Base-by-base conservation (phyloP, 2,797 vertebrate species). In the Lacerta agilis region DNA sequence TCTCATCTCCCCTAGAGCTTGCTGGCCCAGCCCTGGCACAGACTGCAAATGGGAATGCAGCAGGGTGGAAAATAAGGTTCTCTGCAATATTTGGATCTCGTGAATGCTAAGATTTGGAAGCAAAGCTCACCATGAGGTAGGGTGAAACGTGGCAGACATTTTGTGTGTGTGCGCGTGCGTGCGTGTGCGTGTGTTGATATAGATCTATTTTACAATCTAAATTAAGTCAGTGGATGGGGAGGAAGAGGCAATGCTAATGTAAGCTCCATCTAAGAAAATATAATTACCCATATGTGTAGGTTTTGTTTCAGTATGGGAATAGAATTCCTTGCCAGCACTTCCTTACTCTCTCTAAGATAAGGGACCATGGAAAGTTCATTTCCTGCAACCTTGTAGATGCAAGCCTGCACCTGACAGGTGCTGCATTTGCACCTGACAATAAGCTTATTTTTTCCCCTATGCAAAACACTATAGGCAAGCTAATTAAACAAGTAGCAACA, bases 381-480 rank as follows among this genome's bases (percentile, higher is more conserved):
- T 94, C 78, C 89, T 90, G 83, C 91, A 90, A 92, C 87, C 85
- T 41, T n/a, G 84, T 71, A 89, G 86, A 90, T 83, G 83, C 94
- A 92, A 83, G 85, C 25, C 91, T 90, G 88, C 73, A 94, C 87
- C 79, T 91, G 87, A 84, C 92, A 87, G 73, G n/a, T 87, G 86
- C 91, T 86, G 89, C 86, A 82, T 91, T 91, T 90, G 64, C 87
- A 77, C 91, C 84, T 77, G 29, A 17, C 85, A 85, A 86, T 72
- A 83, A 88, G 66, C 72, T 88, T 89, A 49, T 92, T 91, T 64
- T 92, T 33, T 88, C 92, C 80, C 55, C 87, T 86, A 17, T 79
- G 85, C 66, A 76, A 69, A 92, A 82, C 86, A 93, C 90, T 67
- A 80, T 2, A 78, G 85, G 29, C 78, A 86, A 90, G 55, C 33